Conservation (phyloP, 2,888 invertebrate genomes). For the Holacanthella duospinosa region DNA sequence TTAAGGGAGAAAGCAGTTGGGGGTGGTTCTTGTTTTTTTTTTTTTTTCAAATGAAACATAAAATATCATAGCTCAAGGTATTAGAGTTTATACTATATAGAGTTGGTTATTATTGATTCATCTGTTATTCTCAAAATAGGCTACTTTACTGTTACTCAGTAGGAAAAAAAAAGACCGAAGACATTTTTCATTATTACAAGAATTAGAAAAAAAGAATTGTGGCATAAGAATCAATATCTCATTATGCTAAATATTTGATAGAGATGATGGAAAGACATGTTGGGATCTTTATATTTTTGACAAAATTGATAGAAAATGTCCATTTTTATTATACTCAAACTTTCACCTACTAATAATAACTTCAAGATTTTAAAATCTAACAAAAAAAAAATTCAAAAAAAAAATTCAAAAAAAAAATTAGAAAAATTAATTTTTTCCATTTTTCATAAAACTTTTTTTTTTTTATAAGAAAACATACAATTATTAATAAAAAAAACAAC, state of each 20-base stretch:
- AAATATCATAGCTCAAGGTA: background rate
- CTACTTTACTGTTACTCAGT: background rate
- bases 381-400: no score
- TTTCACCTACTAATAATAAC: no score
- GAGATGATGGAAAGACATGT: constrained; percentile 17
- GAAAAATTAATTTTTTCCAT: no score
- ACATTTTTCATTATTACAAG: background rate
- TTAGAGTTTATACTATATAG: no score
- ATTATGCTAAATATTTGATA: constrained; percentile 38
- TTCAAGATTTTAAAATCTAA: no score
- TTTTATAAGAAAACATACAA: no score
- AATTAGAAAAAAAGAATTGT: background rate
- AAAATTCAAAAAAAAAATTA: no score
- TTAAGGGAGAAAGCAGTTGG: background rate
- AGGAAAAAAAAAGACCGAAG: background rate
- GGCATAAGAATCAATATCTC: constrained; percentile 36
- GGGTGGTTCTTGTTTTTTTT: no score
- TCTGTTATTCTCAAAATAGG: background rate
- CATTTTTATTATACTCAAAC: no score
- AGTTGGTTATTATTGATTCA: background rate
- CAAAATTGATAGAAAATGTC: no score
- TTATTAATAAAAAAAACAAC: no score
- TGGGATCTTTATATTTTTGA: background rate
- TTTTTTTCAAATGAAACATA: background rate
- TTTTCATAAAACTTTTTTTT: no score